A percentile compares a stretch with the other conserved stretches of the same genome.
Evolutionary conservation across 1,140 invertebrate genomes (phyloP).

Genomic region (Aphaenogaster rudis): DNA sequence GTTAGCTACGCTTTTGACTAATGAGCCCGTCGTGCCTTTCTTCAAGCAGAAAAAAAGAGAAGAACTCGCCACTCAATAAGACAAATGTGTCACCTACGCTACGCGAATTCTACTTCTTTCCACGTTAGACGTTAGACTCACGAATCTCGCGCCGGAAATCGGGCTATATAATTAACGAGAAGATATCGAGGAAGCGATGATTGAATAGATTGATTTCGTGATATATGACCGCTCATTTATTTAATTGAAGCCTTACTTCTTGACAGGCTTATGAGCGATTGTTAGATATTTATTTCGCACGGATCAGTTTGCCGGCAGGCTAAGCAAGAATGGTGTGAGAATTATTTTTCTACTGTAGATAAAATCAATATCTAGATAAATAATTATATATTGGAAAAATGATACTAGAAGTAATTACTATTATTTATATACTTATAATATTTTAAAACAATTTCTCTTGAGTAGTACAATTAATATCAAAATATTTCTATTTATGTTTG

Average conservation of each 20-base stretch:
- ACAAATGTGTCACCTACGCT: slow-evolving; percentile 60
- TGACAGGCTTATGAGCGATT: slow-evolving; percentile 54
- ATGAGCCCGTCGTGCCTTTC: slow-evolving; percentile 59
- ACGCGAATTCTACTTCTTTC: slow-evolving; percentile 25
- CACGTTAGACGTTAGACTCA: neutral
- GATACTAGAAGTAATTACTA: neutral
- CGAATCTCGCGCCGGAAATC: slow-evolving; percentile 60
- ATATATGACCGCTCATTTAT: slow-evolving; percentile 58
- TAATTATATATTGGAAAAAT: neutral
- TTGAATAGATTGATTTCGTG: slow-evolving; percentile 61
- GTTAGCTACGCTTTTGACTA: slow-evolving; percentile 68
- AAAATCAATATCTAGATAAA: neutral
- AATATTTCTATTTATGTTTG: neutral
- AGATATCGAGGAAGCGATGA: slow-evolving; percentile 60
- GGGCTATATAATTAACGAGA: slow-evolving; percentile 51
- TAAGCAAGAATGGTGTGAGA: slow-evolving; percentile 13
- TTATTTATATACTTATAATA: neutral
- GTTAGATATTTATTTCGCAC: slow-evolving; percentile 64
- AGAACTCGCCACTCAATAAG: slow-evolving; percentile 59
- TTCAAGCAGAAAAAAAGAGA: neutral
- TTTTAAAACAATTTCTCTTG: neutral
- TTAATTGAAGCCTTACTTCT: slow-evolving; percentile 65
- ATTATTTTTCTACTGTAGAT: slow-evolving; percentile 3
- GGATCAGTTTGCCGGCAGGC: slow-evolving; percentile 38
- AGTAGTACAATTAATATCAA: neutral